Evolutionary conservation across 2,888 invertebrate species (phyloP).

Genomic region (Elysia crispata): DNA sequence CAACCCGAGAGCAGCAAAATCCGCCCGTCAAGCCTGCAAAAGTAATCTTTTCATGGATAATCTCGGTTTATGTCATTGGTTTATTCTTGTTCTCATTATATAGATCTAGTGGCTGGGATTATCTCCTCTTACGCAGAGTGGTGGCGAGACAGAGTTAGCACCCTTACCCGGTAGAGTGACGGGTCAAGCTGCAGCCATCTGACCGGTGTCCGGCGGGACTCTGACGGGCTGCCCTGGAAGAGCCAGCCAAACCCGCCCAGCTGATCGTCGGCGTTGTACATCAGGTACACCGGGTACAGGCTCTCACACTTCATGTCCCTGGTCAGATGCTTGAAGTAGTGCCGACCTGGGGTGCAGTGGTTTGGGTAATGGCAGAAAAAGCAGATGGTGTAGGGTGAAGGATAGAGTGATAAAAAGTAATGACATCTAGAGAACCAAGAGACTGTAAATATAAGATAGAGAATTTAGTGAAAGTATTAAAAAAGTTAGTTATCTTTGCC

Average conservation of each 20-base stretch:
- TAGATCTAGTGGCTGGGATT: too few species aligned
- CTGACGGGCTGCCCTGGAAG: slow-evolving; percentile 68
- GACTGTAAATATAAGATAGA: too few species aligned
- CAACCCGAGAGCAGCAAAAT: too few species aligned
- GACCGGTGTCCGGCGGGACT: slow-evolving; percentile 56
- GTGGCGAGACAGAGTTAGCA: too few species aligned
- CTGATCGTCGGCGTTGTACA: slow-evolving; percentile 68
- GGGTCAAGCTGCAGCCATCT: slow-evolving; percentile 66
- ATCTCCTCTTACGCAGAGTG: too few species aligned
- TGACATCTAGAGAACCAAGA: too few species aligned
- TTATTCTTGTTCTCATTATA: too few species aligned
- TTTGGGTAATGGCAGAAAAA: not conserved
- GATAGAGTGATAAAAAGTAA: not conserved
- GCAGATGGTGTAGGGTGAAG: not conserved
- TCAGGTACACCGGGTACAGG: slow-evolving; percentile 69
- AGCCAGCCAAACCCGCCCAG: slow-evolving; percentile 72
- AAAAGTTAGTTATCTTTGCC: too few species aligned
- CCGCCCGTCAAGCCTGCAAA: too few species aligned
- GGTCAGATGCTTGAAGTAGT: slow-evolving; percentile 69
- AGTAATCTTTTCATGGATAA: too few species aligned
- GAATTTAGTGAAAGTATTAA: too few species aligned
- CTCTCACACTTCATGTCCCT: slow-evolving; percentile 65
- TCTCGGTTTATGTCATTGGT: too few species aligned
- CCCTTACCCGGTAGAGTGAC: slow-evolving; percentile 68
- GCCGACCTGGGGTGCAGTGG: slow-evolving; percentile 59